Base-by-base conservation (phyloP, 2,888 invertebrate genomes). In the Acanthosepion pharaonis region DNA sequence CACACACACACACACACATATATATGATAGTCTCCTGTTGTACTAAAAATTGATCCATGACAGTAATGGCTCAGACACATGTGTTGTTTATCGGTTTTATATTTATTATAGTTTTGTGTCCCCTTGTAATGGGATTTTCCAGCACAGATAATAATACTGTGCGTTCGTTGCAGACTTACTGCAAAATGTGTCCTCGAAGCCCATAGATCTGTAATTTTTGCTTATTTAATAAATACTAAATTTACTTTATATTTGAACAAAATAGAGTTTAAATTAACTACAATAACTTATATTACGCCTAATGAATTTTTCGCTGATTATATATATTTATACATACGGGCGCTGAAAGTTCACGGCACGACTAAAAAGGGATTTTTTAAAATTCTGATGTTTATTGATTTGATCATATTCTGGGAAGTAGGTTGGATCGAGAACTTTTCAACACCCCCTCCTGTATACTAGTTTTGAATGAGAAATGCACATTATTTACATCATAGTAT, bases 171-270 rank as follows among this genome's bases (percentile, higher is more conserved):
- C 78, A 78, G 78, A 78, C 78, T 78, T 11, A n/a, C 78, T 78
- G 78, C 78, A n/a, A 78, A 78, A 78, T 78, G 78, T 78, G 78
- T 78, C 78, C 78, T 78, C 78, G 78, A 78, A 78, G 78, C 78
- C 78, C 78, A 78, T 18, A 78, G n/a, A 78, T 11, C n/a, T 33
- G 78, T 78, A n/a, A 78, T 33, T n/a, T 78, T 78, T 78, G n/a
- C n/a, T 78, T 78, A 78, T 78, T 78, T 78, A 78, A 78, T 23
- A 28, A 28, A n/a, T 78, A 78, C 28, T n/a, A 78, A 15, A n/a
- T n/a, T n/a, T 64, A 64, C 64, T 25, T 64, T 78, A n/a, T 33
- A 78, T 78, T n/a, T 78, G n/a, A n/a, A 78, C 9, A 78, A 78
- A 78, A 78, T 78, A 78, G 78, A 78, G 28, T n/a, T 78, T 78